Conservation (phyloP, 1,140 invertebrate species). For the Bombus turneri region DNA sequence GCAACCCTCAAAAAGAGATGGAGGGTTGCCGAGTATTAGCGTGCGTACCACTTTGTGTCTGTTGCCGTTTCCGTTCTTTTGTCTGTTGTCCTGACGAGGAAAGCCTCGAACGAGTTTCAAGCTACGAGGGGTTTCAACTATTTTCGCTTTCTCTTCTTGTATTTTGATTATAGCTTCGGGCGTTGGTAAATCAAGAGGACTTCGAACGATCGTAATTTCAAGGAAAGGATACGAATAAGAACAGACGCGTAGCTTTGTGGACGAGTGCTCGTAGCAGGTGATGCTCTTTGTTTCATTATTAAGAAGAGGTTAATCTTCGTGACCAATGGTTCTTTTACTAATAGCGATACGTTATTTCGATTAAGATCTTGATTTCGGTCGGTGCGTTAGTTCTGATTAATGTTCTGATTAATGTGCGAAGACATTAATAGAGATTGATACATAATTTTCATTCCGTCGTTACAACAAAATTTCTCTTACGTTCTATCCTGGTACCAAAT, state of each 20-base stretch:
- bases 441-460: neutral
- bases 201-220: neutral
- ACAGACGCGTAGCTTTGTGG: neutral
- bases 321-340: neutral
- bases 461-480: neutral
- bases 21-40: conserved; percentile 36
- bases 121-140: conserved; percentile 54
- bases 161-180: conserved; percentile 27
- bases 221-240: neutral
- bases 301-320: neutral
- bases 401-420: too few relatives aligned
- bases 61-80: conserved; percentile 31
- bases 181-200: neutral
- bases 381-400: too few relatives aligned
- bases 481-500: neutral
- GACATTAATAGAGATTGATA: too few relatives aligned
- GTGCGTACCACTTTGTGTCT: conserved; percentile 50
- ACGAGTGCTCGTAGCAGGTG: neutral
- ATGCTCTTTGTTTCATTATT: neutral
- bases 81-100: neutral
- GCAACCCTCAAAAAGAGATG: conserved; percentile 45
- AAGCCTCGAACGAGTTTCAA: conserved; percentile 10
- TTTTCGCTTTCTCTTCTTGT: conserved; percentile 60
- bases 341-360: neutral
- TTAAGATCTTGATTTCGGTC: neutral